phyloP scores from a whole-genome alignment of 1,140 invertebrate species.

The Colletes latitarsis region DNA sequence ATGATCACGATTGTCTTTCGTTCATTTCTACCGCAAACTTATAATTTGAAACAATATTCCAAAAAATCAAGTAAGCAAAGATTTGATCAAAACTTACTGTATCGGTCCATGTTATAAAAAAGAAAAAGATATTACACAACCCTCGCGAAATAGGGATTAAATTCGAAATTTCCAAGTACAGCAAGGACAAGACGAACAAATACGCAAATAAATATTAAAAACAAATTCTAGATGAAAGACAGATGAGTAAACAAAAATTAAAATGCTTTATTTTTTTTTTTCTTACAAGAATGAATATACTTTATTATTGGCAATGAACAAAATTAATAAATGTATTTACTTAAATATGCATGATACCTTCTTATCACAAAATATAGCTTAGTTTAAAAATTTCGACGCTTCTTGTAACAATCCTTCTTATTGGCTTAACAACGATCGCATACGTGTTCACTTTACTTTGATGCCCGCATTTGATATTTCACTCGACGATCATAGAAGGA shows the following conservation, averaged over 20 bases:
- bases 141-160: too few species aligned
- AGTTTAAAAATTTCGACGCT: constrained; percentile 18
- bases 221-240: not conserved
- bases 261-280: constrained; percentile 28
- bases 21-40: not conserved
- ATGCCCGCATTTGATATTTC: not conserved
- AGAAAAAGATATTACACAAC: not conserved
- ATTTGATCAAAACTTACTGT: not conserved
- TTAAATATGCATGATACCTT: constrained; percentile 18
- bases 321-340: constrained; percentile 21
- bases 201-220: not conserved
- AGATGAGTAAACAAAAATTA: constrained; percentile 31
- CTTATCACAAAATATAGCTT: constrained; percentile 38
- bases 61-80: not conserved
- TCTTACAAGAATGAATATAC: constrained; percentile 8
- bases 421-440: not conserved
- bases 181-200: not conserved
- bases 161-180: not conserved
- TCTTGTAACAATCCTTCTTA: constrained; percentile 15
- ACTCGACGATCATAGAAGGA: not conserved
- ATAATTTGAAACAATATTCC: not conserved
- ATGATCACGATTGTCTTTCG: not conserved
- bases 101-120: not conserved
- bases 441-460: not conserved
- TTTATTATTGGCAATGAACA: constrained; percentile 34